Percentiles rank a stretch among this genome's conserved stretches.
Conservation (phyloP, 2,888 invertebrate species). For the Nomada ruficornis region DNA sequence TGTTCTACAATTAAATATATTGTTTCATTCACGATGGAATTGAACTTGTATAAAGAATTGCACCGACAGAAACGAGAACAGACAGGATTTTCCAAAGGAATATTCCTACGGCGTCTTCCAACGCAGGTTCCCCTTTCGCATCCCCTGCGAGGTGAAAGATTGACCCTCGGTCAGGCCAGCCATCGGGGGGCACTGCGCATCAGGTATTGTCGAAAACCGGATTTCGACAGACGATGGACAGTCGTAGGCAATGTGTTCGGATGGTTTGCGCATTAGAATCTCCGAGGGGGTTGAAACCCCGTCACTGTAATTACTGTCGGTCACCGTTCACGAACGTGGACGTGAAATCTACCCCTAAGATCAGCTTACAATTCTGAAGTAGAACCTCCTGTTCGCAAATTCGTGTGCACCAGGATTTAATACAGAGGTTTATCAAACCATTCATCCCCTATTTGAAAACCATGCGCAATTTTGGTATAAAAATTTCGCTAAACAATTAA, state of each 20-base stretch:
- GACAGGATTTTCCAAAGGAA: neutral
- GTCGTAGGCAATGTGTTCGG: slow-evolving; percentile 63
- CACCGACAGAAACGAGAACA: neutral
- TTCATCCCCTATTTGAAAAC: too few relatives aligned
- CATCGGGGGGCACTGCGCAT: slow-evolving; percentile 12
- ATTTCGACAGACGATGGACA: slow-evolving; percentile 63
- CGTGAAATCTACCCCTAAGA: neutral
- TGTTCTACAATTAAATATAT: too few relatives aligned
- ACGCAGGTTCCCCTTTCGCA: slow-evolving; percentile 29
- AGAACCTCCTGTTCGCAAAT: neutral
- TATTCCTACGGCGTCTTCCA: neutral
- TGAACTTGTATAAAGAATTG: too few relatives aligned
- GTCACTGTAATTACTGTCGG: slow-evolving; percentile 25
- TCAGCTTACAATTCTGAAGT: neutral
- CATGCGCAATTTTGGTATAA: too few relatives aligned
- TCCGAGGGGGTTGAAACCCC: slow-evolving; percentile 58
- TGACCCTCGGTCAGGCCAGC: slow-evolving; percentile 44
- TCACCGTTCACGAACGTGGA: slow-evolving; percentile 14
- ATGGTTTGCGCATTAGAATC: slow-evolving; percentile 56
- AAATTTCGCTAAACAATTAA: too few relatives aligned
- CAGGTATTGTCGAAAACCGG: slow-evolving; percentile 74
- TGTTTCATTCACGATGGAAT: too few relatives aligned
- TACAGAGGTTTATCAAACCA: too few relatives aligned
- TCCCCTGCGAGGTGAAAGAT: slow-evolving; percentile 37
- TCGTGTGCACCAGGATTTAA: too few relatives aligned